Conservation (phyloP, 2,888 invertebrate species). For the Papilio demoleus region DNA sequence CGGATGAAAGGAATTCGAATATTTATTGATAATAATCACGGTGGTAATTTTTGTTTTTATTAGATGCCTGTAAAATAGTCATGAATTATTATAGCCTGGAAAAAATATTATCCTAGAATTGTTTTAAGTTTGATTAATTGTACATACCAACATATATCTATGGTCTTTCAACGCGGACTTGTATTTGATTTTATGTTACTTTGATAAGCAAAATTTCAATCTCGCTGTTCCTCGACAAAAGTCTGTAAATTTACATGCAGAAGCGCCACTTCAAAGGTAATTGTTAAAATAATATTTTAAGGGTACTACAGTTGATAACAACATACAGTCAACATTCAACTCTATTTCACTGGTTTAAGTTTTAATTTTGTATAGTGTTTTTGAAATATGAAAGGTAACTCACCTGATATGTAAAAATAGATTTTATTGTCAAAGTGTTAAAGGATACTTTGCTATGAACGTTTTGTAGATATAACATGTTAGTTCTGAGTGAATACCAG, state of each 20-base stretch:
- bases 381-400: background rate
- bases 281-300: slow-evolving; percentile 69
- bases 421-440: background rate
- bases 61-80: too few species aligned
- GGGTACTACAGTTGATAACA: slow-evolving; percentile 45
- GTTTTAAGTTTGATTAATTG: too few species aligned
- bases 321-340: slow-evolving; percentile 22
- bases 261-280: slow-evolving; percentile 82
- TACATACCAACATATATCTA: too few species aligned
- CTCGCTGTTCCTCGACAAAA: slow-evolving; percentile 52
- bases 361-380: slow-evolving; percentile 31
- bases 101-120: too few species aligned
- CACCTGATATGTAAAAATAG: background rate
- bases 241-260: slow-evolving; percentile 79
- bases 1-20: too few species aligned
- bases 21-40: too few species aligned
- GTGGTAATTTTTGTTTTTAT: too few species aligned
- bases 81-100: too few species aligned
- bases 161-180: background rate
- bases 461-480: slow-evolving; percentile 38
- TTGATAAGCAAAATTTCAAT: slow-evolving; percentile 66
- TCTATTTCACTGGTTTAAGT: background rate
- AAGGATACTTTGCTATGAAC: background rate
- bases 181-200: slow-evolving; percentile 43
- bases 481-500: slow-evolving; percentile 44